Conservation (phyloP, 2,888 invertebrate genomes). For the Lampropteryx suffumata region DNA sequence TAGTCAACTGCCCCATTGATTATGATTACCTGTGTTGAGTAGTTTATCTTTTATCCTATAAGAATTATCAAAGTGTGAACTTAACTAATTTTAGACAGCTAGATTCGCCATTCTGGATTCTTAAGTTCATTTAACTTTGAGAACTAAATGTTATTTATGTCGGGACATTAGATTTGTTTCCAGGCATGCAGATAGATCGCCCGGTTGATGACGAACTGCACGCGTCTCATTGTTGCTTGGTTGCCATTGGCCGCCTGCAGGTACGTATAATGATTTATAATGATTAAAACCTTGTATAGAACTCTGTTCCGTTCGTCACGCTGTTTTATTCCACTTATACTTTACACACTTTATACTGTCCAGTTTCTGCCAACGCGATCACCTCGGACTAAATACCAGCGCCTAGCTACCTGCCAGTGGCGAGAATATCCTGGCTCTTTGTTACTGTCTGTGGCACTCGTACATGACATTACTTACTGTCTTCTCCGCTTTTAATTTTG, state of each 20-base stretch:
- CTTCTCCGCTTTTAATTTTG: no score
- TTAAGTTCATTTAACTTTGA: slow-evolving; percentile 33
- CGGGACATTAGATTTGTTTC: slow-evolving; percentile 87
- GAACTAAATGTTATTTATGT: slow-evolving; percentile 68
- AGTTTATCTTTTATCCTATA: slow-evolving; percentile 8
- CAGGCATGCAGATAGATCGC: slow-evolving; percentile 94
- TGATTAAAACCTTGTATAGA: no score
- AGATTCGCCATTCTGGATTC: slow-evolving; percentile 20
- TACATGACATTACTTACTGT: no score
- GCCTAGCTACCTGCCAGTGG: no score
- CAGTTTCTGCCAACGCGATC: no score
- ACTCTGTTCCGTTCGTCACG: background rate
- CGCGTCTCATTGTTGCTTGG: slow-evolving; percentile 96
- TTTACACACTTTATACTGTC: no score
- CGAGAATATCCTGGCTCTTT: no score
- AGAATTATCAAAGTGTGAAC: slow-evolving; percentile 28
- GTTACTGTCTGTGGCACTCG: no score
- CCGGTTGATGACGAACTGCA: slow-evolving; percentile 90
- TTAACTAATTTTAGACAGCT: slow-evolving; percentile 23
- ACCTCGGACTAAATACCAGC: no score
- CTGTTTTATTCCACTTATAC: background rate
- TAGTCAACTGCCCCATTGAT: slow-evolving; percentile 1
- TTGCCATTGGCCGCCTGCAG: slow-evolving; percentile 98
- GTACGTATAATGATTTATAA: slow-evolving; percentile 45
- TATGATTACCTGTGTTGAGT: background rate